Base-by-base conservation (phyloP, 2,888 invertebrate genomes). In the Luffia ferchaultella region DNA sequence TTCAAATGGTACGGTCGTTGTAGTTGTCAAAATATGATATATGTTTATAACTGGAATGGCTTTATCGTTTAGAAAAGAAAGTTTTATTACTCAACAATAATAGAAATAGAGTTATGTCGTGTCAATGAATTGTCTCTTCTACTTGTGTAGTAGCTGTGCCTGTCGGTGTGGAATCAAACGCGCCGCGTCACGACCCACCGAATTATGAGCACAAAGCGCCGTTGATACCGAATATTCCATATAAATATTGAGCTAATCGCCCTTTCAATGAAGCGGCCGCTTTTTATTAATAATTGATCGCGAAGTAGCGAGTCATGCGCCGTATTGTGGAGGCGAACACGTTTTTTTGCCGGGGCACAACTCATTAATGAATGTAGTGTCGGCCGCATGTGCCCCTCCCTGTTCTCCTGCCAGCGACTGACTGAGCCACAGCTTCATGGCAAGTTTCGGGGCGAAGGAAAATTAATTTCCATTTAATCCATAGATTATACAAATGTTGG, bases 201-300 rank as follows among this genome's bases (percentile, higher is more conserved):
- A 82, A 83, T 83, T 83, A 83, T 70, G 68, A 67, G 67, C 77
- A 83, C 83, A 83, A 83, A 79, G 82, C 73, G 76, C 73, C 82
- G 82, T 82, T 82, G 78, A 82, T 80, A 80, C 80, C 78, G 82
- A 80, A 82, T 83, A 82, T 83, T 80, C 83, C 83, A 82, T 82
- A 82, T 83, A 82, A 83, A 83, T 83, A 83, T 83, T 83, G 82
- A 82, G 82, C 83, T 83, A 83, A 83, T 82, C 83, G 83, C 82
- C 80, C 80, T 83, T 83, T 83, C 82, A 83, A 80, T 80, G 78
- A 76, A 76, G 78, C 82, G 79, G 76, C 76, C 75, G 79, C 77
- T 83, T 82, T 83, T 82, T 83, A 82, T 82, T 82, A 82, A 82
- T 82, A 82, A 83, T 82, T 79, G 82, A 82, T 83, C 73, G 75